Percentiles rank a stretch among this genome's conserved stretches.
These are phyloP conservation scores for Chitala chitala DNA, from an alignment of 2,113 vertebrate species.

Conservation along the genomic window DNA sequence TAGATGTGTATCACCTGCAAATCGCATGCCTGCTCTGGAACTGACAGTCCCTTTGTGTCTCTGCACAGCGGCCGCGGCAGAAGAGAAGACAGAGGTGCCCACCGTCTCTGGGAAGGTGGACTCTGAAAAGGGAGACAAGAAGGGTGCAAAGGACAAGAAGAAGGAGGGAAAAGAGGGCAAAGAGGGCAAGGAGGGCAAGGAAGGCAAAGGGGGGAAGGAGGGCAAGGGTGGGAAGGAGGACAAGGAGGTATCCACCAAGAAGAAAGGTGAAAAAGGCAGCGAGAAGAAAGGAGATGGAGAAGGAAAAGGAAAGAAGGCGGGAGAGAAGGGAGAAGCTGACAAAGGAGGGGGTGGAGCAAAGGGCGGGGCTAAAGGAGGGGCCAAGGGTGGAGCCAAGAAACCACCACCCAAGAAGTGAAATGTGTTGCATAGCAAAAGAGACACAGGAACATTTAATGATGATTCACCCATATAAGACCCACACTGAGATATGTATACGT, in stretches of 20 bases:
- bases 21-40: too few species aligned
- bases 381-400: conserved; percentile 47
- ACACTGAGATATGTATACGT: background rate
- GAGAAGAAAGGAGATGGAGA: conserved; percentile 51
- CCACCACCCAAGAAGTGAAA: conserved; percentile 38
- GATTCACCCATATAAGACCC: too few species aligned
- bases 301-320: conserved; percentile 19
- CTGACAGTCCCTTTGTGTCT: conserved; percentile 13
- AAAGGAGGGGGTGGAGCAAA: conserved; percentile 5
- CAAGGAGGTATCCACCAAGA: too few species aligned
- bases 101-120: conserved; percentile 66
- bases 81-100: conserved; percentile 53
- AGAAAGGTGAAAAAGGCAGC: conserved; percentile 40
- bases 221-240: conserved; percentile 44
- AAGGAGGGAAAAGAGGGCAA: conserved; percentile 58
- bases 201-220: conserved; percentile 39
- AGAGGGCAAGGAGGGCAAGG: conserved; percentile 46
- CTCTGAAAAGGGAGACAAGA: conserved; percentile 50
- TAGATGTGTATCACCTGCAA: too few species aligned
- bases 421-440: too few species aligned
- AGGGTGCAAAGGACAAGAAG: conserved; percentile 55
- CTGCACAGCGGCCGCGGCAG: conserved; percentile 56
- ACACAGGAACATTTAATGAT: too few species aligned
- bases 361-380: conserved; percentile 16
- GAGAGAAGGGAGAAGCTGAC: conserved; percentile 7